phyloP scores from a whole-genome alignment of 30 jellyfish, hydroid and myxozoan genomes.

The Sanderia malayensis region DNA sequence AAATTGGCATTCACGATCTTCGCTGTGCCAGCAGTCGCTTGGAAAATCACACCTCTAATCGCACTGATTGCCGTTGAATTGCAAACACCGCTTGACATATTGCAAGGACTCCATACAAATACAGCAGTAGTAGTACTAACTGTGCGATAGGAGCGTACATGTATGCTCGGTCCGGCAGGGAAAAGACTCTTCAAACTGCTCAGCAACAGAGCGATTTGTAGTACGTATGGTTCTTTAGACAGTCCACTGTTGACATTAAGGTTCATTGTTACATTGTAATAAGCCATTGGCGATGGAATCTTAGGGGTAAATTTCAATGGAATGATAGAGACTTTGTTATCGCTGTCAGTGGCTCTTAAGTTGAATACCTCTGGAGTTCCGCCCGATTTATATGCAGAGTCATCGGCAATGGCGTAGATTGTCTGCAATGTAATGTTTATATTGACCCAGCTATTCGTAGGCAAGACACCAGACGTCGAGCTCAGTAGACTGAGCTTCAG shows the following conservation, averaged over 20 bases:
- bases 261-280: constrained; percentile 51
- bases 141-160: constrained; percentile 46
- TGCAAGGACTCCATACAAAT: constrained; percentile 77
- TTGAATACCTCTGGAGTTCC: constrained; percentile 5
- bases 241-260: constrained; percentile 26
- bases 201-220: constrained; percentile 28
- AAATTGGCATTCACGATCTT: constrained; percentile 9
- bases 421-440: constrained; percentile 35
- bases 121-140: constrained; percentile 19
- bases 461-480: constrained; percentile 3
- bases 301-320: constrained; percentile 27
- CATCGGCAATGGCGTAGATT: constrained; percentile 38
- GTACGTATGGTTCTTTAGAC: constrained; percentile 30
- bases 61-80: constrained; percentile 21
- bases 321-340: constrained; percentile 13
- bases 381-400: background rate
- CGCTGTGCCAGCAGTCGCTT: constrained; percentile 39
- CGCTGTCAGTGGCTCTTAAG: constrained; percentile 50
- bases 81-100: constrained; percentile 34
- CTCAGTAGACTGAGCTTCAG: constrained; percentile 19
- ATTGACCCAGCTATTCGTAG: constrained; percentile 43
- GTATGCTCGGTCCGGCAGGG: constrained; percentile 32
- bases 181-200: constrained; percentile 23
- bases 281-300: constrained; percentile 32
- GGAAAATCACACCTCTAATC: constrained; percentile 37